Evolutionary conservation across 2,888 invertebrate species (phyloP).

Genomic region (Scrobipalpa atriplicella): DNA sequence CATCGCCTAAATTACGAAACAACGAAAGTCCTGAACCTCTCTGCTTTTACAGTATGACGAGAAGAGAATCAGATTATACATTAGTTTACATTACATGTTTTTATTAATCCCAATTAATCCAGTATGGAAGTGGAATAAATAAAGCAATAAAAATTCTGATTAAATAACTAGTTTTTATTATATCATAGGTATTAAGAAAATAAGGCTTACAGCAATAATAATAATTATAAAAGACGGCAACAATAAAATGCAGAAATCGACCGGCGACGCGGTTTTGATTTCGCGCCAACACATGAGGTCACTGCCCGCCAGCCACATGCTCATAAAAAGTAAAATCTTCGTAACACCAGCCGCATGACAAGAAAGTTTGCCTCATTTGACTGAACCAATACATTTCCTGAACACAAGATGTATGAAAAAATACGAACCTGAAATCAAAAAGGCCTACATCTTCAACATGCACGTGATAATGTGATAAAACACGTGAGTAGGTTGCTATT

Average conservation of each 20-base stretch:
- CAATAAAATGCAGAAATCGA: slow-evolving; percentile 31
- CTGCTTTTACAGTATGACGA: too few species aligned
- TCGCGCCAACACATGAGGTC: slow-evolving; percentile 56
- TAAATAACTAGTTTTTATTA: neutral
- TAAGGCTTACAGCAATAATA: neutral
- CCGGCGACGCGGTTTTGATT: slow-evolving; percentile 36
- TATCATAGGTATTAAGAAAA: neutral
- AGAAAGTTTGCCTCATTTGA: slow-evolving; percentile 19
- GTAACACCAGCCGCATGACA: slow-evolving; percentile 42
- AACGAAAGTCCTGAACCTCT: too few species aligned
- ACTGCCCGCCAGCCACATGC: slow-evolving; percentile 54
- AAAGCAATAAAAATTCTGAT: too few species aligned
- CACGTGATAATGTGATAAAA: neutral
- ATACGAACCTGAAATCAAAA: neutral
- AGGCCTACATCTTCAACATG: neutral
- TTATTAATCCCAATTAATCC: too few species aligned
- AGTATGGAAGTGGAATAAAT: too few species aligned
- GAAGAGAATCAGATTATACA: too few species aligned
- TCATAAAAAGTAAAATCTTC: slow-evolving; percentile 76
- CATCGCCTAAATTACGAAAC: too few species aligned
- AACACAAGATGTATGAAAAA: neutral
- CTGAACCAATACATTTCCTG: neutral
- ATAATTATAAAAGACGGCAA: slow-evolving; percentile 40
- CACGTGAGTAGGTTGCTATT: too few species aligned
- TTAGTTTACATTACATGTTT: too few species aligned